These are phyloP conservation scores for Epirrita christyi DNA, from an alignment of 2,888 invertebrate genomes.

Conservation along the genomic window DNA sequence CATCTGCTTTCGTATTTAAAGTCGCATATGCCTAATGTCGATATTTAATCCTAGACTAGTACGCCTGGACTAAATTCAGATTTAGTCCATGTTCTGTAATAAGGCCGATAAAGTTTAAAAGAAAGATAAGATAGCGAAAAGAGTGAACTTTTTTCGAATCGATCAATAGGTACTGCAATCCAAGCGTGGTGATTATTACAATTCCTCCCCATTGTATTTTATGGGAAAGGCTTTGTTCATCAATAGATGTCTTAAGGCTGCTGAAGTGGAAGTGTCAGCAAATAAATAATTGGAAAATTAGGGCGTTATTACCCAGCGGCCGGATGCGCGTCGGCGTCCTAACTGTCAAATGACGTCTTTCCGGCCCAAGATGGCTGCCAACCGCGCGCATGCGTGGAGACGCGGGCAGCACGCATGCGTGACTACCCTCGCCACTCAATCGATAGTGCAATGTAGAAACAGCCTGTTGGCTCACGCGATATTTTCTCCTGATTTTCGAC, in stretches of 20 bases:
- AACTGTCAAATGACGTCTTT: slow-evolving; percentile 77
- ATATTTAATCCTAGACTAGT: too few relatives aligned
- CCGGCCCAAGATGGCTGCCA: slow-evolving; percentile 54
- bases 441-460: slow-evolving; percentile 78
- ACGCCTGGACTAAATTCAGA: too few relatives aligned
- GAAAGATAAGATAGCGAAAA: not conserved
- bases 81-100: too few relatives aligned
- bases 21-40: too few relatives aligned
- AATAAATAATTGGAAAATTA: slow-evolving; percentile 37
- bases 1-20: too few relatives aligned
- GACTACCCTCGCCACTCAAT: slow-evolving; percentile 57
- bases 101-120: too few relatives aligned
- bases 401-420: slow-evolving; percentile 59
- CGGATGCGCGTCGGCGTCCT: slow-evolving; percentile 46
- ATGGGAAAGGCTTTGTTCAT: too few relatives aligned
- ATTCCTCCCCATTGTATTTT: too few relatives aligned
- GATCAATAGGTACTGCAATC: slow-evolving; percentile 28
- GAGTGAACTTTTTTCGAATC: not conserved
- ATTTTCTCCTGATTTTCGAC: slow-evolving; percentile 56
- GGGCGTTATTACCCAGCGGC: slow-evolving; percentile 37
- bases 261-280: slow-evolving; percentile 29
- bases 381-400: slow-evolving; percentile 42
- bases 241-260: too few relatives aligned
- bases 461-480: slow-evolving; percentile 74
- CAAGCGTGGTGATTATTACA: too few relatives aligned